These are phyloP conservation scores for Sphenopsis melanotis DNA, from an alignment of 2,797 vertebrate genomes.

Conservation along the genomic window DNA sequence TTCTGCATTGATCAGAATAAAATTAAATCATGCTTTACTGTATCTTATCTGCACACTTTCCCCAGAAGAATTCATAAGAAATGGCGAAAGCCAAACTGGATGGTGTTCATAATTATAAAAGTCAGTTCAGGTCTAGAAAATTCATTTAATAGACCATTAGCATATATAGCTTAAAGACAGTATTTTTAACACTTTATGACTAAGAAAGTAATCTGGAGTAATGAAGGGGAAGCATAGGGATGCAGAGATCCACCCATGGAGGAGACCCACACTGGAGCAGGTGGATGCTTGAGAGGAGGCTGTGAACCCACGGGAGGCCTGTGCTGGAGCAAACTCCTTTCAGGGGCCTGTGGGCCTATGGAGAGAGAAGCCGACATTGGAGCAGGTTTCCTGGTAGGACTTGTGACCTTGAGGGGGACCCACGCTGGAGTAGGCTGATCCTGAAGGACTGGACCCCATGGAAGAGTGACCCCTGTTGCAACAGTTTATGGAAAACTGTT, in stretches of 20 bases:
- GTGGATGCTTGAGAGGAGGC: background rate
- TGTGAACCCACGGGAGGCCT: background rate
- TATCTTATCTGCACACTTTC: background rate
- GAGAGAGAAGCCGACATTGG: background rate
- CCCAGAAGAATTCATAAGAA: background rate
- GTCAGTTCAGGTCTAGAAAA: background rate
- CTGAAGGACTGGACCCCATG: background rate
- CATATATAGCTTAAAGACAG: background rate
- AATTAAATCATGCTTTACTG: background rate
- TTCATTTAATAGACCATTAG: background rate
- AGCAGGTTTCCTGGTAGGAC: background rate
- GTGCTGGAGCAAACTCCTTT: background rate
- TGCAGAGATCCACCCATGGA: too few relatives aligned
- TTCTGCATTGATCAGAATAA: background rate
- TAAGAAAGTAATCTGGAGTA: background rate
- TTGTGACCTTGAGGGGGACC: too few relatives aligned
- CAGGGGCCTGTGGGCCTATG: too few relatives aligned
- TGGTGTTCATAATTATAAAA: background rate
- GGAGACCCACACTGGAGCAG: rapidly evolving
- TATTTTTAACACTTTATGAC: background rate
- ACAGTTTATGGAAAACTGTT: background rate
- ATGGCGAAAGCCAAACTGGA: background rate
- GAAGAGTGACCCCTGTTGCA: background rate
- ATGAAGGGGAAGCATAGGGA: background rate
- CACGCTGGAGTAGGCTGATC: background rate